Evolutionary conservation across 2,113 vertebrate genomes (phyloP).

Genomic region (Philantomba maxwellii): DNA sequence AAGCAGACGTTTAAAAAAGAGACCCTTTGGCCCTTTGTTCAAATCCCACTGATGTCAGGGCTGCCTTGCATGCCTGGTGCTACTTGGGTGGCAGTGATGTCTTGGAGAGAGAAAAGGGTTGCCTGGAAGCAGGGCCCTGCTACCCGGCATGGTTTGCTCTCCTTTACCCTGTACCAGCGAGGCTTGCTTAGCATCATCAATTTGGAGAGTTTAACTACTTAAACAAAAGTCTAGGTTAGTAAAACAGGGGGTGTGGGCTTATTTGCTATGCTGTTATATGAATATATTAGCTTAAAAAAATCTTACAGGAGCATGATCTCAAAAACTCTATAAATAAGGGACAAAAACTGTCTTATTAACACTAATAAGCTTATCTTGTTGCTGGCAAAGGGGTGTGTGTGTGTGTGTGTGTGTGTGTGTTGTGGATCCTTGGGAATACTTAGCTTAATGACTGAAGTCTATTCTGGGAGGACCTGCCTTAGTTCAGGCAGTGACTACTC

Average conservation of each 20-base stretch:
- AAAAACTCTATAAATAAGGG: slow-evolving; percentile 13
- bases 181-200: neutral
- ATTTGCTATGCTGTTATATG: neutral
- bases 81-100: slow-evolving; percentile 27
- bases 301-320: neutral
- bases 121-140: neutral
- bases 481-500: neutral
- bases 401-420: neutral
- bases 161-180: neutral
- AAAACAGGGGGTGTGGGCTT: neutral
- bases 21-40: slow-evolving; percentile 60
- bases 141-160: neutral
- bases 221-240: neutral
- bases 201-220: neutral
- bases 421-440: neutral
- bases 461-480: neutral
- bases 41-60: slow-evolving; percentile 31
- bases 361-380: slow-evolving; percentile 3
- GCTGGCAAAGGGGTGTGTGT: neutral
- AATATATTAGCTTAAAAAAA: neutral
- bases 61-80: slow-evolving; percentile 13
- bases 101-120: neutral
- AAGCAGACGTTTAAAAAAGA: slow-evolving; percentile 58
- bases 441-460: neutral
- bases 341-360: neutral